These are phyloP conservation scores for Anthonomus grandis DNA, from an alignment of 1,140 invertebrate genomes.

Conservation along the genomic window DNA sequence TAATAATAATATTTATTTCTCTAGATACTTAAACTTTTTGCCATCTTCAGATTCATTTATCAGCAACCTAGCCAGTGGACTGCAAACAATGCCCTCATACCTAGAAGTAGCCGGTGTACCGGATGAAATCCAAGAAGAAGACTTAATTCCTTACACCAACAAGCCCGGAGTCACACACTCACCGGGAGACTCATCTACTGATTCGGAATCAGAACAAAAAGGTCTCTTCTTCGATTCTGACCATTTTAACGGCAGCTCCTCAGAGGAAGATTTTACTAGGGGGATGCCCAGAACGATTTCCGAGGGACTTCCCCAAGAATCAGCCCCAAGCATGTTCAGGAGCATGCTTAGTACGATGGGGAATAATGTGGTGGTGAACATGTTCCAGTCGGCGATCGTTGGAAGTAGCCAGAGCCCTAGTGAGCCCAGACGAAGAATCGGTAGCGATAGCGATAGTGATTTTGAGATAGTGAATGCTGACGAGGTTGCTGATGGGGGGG, in stretches of 20 bases:
- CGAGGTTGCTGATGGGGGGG: conserved; percentile 21
- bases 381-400: conserved; percentile 11
- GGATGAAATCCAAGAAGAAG: conserved; percentile 39
- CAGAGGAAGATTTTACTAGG: conserved; percentile 34
- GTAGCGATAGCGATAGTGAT: conserved; percentile 39
- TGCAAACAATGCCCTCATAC: conserved; percentile 40
- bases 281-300: conserved; percentile 23
- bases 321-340: not conserved
- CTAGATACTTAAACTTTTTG: not conserved
- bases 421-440: not conserved
- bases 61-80: conserved; percentile 36
- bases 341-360: conserved; percentile 6
- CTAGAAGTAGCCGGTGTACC: conserved; percentile 34
- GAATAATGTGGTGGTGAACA: conserved; percentile 27
- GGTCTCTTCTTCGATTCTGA: conserved; percentile 36
- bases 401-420: conserved; percentile 3
- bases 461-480: conserved; percentile 40
- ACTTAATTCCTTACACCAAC: conserved; percentile 26
- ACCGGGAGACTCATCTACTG: conserved; percentile 35
- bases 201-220: conserved; percentile 39
- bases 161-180: conserved; percentile 18
- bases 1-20: not conserved
- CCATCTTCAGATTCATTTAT: conserved; percentile 40
- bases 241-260: conserved; percentile 39
- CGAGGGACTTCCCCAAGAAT: conserved; percentile 8